phyloP scores from a whole-genome alignment of 2,797 vertebrate genomes.

The Danio albolineatus region DNA sequence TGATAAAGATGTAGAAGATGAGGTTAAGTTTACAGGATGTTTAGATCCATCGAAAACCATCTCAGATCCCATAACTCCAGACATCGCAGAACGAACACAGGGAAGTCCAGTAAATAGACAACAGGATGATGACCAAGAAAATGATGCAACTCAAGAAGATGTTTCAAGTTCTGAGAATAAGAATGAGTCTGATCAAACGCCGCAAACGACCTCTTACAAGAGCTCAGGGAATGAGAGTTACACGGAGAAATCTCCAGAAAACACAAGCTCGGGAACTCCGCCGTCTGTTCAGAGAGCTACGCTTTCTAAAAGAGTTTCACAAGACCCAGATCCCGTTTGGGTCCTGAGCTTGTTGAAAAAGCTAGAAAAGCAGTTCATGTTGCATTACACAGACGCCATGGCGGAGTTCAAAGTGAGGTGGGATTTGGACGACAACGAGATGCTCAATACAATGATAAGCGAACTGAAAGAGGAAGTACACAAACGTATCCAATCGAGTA shows the following conservation, averaged over 20 bases:
- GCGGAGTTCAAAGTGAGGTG: conserved; percentile 86
- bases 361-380: conserved; percentile 92
- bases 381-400: conserved; percentile 87
- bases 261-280: conserved; percentile 58
- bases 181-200: conserved; percentile 66
- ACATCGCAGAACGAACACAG: conserved; percentile 61
- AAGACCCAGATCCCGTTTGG: conserved; percentile 84
- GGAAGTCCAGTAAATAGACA: conserved; percentile 57
- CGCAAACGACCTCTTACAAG: conserved; percentile 58
- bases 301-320: conserved; percentile 62
- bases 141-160: conserved; percentile 67
- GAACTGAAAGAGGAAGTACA: conserved; percentile 88
- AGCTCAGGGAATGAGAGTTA: conserved; percentile 67
- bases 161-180: conserved; percentile 67
- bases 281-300: conserved; percentile 52
- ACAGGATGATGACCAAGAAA: conserved; percentile 59
- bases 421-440: conserved; percentile 81
- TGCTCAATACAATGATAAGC: conserved; percentile 85
- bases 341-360: conserved; percentile 86
- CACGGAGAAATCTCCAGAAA: conserved; percentile 62
- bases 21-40: conserved; percentile 46
- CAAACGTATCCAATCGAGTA: conserved; percentile 84
- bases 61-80: conserved; percentile 57
- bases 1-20: conserved; percentile 34
- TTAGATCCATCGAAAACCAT: conserved; percentile 55